Evolutionary conservation across 2,113 vertebrate genomes (phyloP).

Genomic region (Agapornis roseicollis): DNA sequence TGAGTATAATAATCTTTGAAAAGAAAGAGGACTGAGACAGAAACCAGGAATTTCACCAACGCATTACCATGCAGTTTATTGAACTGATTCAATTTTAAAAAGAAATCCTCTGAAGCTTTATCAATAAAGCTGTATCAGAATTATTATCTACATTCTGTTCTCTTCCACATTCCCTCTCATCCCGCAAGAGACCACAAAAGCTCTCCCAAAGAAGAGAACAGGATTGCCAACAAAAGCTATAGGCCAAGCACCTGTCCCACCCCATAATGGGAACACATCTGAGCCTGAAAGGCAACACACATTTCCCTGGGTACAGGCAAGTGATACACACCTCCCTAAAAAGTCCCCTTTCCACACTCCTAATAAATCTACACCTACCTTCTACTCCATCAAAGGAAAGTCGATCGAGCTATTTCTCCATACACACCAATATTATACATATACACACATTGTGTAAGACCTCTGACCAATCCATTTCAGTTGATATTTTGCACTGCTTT

Average conservation of each 20-base stretch:
- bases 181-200: background rate
- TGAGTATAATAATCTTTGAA: background rate
- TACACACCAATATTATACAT: background rate
- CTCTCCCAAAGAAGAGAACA: background rate
- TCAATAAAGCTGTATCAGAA: background rate
- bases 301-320: background rate
- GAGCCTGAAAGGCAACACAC: background rate
- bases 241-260: background rate
- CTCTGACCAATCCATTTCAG: background rate
- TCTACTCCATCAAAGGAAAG: background rate
- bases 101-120: background rate
- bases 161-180: background rate
- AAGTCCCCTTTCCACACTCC: background rate
- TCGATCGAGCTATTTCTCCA: background rate
- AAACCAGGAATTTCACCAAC: background rate
- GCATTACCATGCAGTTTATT: background rate
- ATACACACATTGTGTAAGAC: fast-evolving
- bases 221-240: background rate
- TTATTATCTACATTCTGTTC: background rate
- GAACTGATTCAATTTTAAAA: background rate
- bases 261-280: fast-evolving
- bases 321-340: background rate
- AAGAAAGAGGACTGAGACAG: background rate
- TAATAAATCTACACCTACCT: background rate
- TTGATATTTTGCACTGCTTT: background rate